Percentiles rank a stretch among this genome's conserved stretches.
phyloP scores from a whole-genome alignment of 2,888 invertebrate genomes.

The Megastigmus dorsalis region DNA sequence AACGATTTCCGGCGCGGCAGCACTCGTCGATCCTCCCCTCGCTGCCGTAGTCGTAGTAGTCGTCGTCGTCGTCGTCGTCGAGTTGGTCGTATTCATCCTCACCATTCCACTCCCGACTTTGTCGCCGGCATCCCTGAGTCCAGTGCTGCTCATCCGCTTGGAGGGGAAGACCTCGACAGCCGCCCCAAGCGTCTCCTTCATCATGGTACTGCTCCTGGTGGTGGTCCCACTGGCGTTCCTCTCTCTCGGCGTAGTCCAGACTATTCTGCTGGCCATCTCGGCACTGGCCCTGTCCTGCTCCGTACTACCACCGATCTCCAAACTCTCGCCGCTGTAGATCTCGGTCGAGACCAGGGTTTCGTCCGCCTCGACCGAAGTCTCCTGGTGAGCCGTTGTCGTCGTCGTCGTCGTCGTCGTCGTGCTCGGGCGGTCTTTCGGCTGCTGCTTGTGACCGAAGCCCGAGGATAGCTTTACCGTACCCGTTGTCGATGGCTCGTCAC shows the following conservation, averaged over 20 bases:
- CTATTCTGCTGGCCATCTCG: slow-evolving; percentile 60
- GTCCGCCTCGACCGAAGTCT: slow-evolving; percentile 10
- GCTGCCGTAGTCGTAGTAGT: neutral
- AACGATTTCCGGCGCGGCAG: neutral
- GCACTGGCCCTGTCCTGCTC: slow-evolving; percentile 53
- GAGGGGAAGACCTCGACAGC: slow-evolving; percentile 48
- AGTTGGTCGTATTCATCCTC: neutral
- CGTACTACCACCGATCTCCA: neutral
- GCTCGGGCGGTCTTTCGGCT: neutral
- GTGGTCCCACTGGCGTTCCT: neutral
- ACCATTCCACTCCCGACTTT: neutral
- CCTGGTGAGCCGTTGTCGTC: neutral
- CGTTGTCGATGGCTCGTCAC: neutral
- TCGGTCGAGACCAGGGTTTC: slow-evolving; percentile 58
- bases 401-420: neutral
- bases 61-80: neutral
- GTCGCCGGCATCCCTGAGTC: neutral
- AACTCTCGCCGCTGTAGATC: slow-evolving; percentile 59
- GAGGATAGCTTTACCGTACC: neutral
- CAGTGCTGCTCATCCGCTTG: slow-evolving; percentile 27
- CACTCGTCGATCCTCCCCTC: neutral
- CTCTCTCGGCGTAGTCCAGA: slow-evolving; percentile 64
- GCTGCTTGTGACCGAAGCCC: neutral
- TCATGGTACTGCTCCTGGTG: slow-evolving; percentile 27
- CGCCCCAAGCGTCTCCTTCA: slow-evolving; percentile 54